Evolutionary conservation across 2,797 vertebrate species (phyloP), one percentile per base, ranked within the genome.

Genomic region (Rhinogobio ventralis): DNA sequence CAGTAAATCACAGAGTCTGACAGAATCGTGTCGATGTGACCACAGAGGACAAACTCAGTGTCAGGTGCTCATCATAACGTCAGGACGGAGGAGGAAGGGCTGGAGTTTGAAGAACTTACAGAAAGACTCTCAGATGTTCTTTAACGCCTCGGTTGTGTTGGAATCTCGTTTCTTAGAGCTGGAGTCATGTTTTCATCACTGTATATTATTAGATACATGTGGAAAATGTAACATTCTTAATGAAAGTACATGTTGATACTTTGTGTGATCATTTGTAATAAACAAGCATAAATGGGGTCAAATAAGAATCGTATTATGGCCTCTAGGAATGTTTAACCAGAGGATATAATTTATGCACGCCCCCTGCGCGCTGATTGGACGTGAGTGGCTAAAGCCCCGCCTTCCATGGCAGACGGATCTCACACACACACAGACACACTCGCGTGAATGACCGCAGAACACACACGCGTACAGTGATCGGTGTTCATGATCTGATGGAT

Each of bases 361-460:
- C n/a, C n/a, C n/a, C n/a, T n/a, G 46, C 62, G 68, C 55, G 85
- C 84, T 87, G 90, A 91, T 90, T 87, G 89, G 88, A 25, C 51
- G 53, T 7, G 11, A 13, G 49, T 42, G 67, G 60, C 25, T 36
- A 53, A 42, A 67, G 62, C 71, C 10, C 60, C 45, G 49, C 68
- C 66, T 78, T 53, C 49, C 57, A 42, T 69, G 66, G 62, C 87
- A 85, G 62, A 7, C 33, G 23, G 36, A 39, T 55, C 30, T 17
- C 33, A n/a, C 73, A 7, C 49, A 17, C 66, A 28, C 55, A 42
- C 42, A 10, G 25, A 17, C 53, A 42, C 45, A n/a, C 36, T 15
- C 53, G 3, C 33, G 53, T 57, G 53, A 15, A 60, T 42, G 23
- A 55, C 10, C 33, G 33, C 74, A 39, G 51, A 60, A 57, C 49